Evolutionary conservation across 2,888 invertebrate species (phyloP), one percentile per base, ranked within the genome.

Genomic region (Apamea crenata): DNA sequence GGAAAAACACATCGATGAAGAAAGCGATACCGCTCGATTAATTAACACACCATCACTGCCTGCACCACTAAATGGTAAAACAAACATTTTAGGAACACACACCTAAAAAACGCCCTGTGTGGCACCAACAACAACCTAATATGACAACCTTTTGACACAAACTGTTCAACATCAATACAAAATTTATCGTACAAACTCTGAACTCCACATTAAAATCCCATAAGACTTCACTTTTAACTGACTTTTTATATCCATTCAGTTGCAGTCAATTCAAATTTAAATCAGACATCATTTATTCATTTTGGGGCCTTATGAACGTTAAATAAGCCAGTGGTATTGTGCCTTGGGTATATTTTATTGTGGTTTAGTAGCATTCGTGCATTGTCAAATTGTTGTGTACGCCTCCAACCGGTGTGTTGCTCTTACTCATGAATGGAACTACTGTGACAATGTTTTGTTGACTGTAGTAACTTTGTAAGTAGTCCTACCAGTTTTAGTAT

Each of bases 181-280:
- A 82, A 89, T 85, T 83, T 89, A 89, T 88, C 70, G 81, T 32
- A 74, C 69, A 76, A 59, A 82, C 66, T 84, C 73, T 83, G 77
- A 86, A 88, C 80, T 82, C 47, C 75, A 83, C 77, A 87, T 89
- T 87, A 88, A 81, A 86, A 80, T 74, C 82, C 78, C 72, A 80
- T 87, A 78, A 71, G 29, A 76, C 80, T 59, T 44, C 68, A 83
- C 40, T 80, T 78, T 80, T 80, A 69, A 81, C 82, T 47, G 56
- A 81, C 56, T 89, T 86, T 86, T 83, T 85, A 84, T 78, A 74
- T 56, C 76, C 78, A 82, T 83, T 85, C 74, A 78, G 73, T 76
- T 84, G 78, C 73, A 84, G 68, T 74, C 81, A 79, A 89, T 89
- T 89, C 87, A 89, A 88, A 89, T 89, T 89, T 82, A 89, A 89